Evolutionary conservation across 2,797 vertebrate species (phyloP).

Genomic region (Pseudotriccus pelzelni): DNA sequence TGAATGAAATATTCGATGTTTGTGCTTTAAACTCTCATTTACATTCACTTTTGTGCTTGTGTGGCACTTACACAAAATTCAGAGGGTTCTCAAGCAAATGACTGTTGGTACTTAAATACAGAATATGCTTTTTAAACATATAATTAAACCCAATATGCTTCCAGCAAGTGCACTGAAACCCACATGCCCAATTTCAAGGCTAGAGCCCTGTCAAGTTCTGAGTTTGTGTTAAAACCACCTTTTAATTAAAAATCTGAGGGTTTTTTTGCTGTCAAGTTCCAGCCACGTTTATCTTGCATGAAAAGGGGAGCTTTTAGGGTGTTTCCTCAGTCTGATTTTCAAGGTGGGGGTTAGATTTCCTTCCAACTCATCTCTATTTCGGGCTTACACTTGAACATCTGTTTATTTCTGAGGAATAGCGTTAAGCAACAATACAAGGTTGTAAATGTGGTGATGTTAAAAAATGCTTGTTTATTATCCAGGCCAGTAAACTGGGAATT

Average conservation of each 20-base stretch:
- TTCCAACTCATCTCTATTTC: neutral
- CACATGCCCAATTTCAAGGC: neutral
- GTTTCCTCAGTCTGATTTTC: neutral
- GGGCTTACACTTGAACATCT: neutral
- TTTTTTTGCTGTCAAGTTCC: rapidly evolving
- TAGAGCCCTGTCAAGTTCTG: neutral
- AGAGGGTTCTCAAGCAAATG: neutral
- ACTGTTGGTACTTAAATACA: neutral
- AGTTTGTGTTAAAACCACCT: neutral
- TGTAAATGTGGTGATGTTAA: neutral
- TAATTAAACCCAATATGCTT: neutral
- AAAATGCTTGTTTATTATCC: neutral
- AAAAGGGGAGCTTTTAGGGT: neutral
- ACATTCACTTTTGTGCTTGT: neutral
- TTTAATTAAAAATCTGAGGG: neutral
- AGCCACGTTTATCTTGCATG: neutral
- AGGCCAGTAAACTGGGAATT: neutral
- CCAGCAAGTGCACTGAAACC: neutral
- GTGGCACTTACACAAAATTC: neutral
- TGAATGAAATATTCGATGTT: neutral
- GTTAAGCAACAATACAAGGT: neutral
- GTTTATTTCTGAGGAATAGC: neutral
- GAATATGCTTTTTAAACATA: neutral
- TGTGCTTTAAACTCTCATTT: neutral
- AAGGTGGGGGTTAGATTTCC: neutral